Conservation (phyloP, 2,797 vertebrate species). For the Hemitrygon akajei region DNA sequence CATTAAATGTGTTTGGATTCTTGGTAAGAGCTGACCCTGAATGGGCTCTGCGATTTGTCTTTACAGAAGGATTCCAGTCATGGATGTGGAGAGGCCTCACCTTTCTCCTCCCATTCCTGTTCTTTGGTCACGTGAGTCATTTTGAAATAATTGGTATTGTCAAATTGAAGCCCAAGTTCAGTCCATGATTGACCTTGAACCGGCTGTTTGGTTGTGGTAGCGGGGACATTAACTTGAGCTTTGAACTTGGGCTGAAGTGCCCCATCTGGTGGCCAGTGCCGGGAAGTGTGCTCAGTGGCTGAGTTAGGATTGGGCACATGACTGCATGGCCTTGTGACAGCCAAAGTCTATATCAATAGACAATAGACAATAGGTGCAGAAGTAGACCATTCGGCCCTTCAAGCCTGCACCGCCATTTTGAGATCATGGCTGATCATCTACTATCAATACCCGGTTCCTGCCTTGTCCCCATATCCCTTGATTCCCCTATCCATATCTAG, state of each 20-base stretch:
- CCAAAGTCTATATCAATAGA: too few relatives aligned
- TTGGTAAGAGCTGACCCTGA: neutral
- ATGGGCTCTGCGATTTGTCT: conserved; percentile 40
- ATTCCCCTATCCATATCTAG: too few relatives aligned
- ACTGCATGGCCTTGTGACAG: too few relatives aligned
- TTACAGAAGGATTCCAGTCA: conserved; percentile 93
- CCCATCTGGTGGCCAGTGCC: neutral
- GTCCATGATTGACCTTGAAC: neutral
- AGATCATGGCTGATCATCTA: too few relatives aligned
- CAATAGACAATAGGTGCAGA: too few relatives aligned
- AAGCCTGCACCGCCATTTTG: too few relatives aligned
- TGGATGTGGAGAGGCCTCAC: conserved; percentile 99
- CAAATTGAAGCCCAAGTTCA: neutral
- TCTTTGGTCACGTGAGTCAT: conserved; percentile 92
- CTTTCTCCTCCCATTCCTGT: conserved; percentile 89
- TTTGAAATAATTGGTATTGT: neutral
- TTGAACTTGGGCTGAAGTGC: neutral
- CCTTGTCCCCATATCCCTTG: too few relatives aligned
- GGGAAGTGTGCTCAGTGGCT: neutral
- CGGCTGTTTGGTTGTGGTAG: neutral
- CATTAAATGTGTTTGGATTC: neutral
- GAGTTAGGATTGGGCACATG: neutral
- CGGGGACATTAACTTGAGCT: neutral
- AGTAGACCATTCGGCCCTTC: too few relatives aligned
- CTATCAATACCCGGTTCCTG: too few relatives aligned